These are phyloP conservation scores for Nansenia antarctica DNA, from an alignment of 2,113 vertebrate genomes.

Conservation along the genomic window DNA sequence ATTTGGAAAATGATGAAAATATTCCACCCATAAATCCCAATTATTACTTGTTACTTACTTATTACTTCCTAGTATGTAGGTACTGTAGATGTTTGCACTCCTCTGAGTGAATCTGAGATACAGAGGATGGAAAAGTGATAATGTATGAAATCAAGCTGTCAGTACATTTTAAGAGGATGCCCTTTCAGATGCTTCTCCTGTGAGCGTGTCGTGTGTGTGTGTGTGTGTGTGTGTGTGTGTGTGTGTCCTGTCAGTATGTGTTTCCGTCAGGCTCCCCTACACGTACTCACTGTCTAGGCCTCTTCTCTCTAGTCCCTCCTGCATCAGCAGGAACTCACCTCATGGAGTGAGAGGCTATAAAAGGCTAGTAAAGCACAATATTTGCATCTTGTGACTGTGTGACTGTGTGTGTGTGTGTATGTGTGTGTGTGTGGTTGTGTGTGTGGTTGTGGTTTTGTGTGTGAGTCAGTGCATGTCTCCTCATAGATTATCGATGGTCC, in stretches of 20 bases:
- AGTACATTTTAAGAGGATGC: conserved; percentile 35
- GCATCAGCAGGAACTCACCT: conserved; percentile 41
- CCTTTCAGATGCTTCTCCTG: conserved; percentile 22
- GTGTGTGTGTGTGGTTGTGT: conserved; percentile 7
- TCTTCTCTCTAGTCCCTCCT: conserved; percentile 27
- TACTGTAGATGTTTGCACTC: conserved; percentile 33
- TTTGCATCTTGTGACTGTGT: conserved; percentile 19
- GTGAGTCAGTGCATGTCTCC: conserved; percentile 1
- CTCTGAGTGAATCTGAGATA: conserved; percentile 24
- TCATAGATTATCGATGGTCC: no score
- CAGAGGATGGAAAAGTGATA: conserved; percentile 11
- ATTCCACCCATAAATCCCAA: neutral
- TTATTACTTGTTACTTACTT: no score
- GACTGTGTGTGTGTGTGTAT: neutral
- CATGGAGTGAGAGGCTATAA: conserved; percentile 26
- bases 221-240: conserved; percentile 32
- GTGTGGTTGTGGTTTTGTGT: conserved; percentile 30
- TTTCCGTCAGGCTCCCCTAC: neutral
- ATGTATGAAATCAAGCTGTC: conserved; percentile 33
- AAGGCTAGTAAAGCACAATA: conserved; percentile 70
- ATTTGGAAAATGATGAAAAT: conserved; percentile 1
- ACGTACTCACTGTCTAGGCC: conserved; percentile 5
- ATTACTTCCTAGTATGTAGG: no score
- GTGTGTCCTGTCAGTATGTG: conserved; percentile 26
- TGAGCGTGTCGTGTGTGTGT: conserved; percentile 4